phyloP scores from a whole-genome alignment of 2,888 invertebrate species.

The Iselma pallidipennis region DNA sequence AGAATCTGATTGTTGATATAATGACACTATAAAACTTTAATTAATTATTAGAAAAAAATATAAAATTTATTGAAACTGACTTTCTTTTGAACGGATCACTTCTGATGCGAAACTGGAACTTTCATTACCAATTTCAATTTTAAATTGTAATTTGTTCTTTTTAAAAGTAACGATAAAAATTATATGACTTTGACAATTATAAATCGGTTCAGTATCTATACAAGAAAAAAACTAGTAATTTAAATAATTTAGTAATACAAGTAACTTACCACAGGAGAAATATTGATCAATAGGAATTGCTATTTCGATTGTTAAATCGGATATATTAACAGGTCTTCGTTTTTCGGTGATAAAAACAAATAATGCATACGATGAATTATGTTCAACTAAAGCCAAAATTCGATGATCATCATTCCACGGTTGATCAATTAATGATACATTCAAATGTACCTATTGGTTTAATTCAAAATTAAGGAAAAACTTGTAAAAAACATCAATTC shows the following conservation, averaged over 20 bases:
- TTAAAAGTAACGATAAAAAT: slow-evolving; percentile 61
- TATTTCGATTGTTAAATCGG: slow-evolving; percentile 79
- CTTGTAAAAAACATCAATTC: neutral
- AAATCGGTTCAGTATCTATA: slow-evolving; percentile 60
- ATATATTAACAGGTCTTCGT: slow-evolving; percentile 71
- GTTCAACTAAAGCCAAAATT: slow-evolving; percentile 64
- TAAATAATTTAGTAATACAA: neutral
- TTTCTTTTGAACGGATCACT: slow-evolving; percentile 73
- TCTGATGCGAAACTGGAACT: slow-evolving; percentile 76
- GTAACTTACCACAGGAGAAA: slow-evolving; percentile 68
- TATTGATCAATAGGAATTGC: slow-evolving; percentile 79
- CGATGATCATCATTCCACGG: slow-evolving; percentile 59
- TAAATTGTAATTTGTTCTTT: slow-evolving; percentile 59
- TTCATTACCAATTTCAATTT: slow-evolving; percentile 62
- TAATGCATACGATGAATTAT: slow-evolving; percentile 61
- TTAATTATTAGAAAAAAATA: slow-evolving; percentile 7
- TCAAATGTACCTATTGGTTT: slow-evolving; percentile 51
- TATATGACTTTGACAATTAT: slow-evolving; percentile 58
- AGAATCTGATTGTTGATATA: slow-evolving; percentile 53
- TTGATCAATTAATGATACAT: slow-evolving; percentile 53
- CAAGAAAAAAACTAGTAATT: neutral
- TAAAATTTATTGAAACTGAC: slow-evolving; percentile 45
- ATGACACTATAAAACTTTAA: slow-evolving; percentile 49
- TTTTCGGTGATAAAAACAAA: slow-evolving; percentile 63
- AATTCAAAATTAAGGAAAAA: slow-evolving; percentile 35